A percentile compares a stretch with the other conserved stretches of the same genome.
Evolutionary conservation across 1,140 invertebrate species (phyloP).

Genomic region (Atta cephalotes): DNA sequence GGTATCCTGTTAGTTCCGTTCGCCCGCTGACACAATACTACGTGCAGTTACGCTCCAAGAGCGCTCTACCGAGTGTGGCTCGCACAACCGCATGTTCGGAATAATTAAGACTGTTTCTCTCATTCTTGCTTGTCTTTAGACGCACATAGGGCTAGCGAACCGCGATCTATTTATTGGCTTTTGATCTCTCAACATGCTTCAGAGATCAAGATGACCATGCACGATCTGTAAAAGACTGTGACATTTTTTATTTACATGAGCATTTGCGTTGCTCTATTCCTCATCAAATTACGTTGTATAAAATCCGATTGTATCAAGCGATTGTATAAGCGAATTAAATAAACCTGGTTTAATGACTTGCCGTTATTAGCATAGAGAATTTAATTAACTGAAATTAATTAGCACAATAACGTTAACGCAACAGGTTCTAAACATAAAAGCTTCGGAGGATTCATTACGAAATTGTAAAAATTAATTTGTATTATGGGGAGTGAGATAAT

Average conservation of each 20-base stretch:
- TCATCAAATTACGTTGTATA: neutral
- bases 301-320: neutral
- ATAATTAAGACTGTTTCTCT: constrained; percentile 73
- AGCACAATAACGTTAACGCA: neutral
- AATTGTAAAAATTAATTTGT: constrained; percentile 27
- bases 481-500: neutral
- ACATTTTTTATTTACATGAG: neutral
- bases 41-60: constrained; percentile 79
- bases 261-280: too few species aligned
- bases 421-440: neutral
- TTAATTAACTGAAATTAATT: constrained; percentile 27
- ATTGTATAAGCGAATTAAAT: neutral
- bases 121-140: constrained; percentile 32
- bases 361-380: neutral
- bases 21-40: constrained; percentile 83
- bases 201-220: neutral
- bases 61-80: constrained; percentile 71
- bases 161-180: neutral
- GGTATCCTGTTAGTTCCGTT: constrained; percentile 84
- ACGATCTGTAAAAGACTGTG: neutral
- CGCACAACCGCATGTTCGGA: constrained; percentile 69
- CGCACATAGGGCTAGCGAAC: neutral
- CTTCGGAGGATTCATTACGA: neutral
- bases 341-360: neutral
- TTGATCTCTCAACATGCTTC: constrained; percentile 27